Evolutionary conservation across 92 coral and sea anemone species (phyloP).

Genomic region (Actinernus sp.): DNA sequence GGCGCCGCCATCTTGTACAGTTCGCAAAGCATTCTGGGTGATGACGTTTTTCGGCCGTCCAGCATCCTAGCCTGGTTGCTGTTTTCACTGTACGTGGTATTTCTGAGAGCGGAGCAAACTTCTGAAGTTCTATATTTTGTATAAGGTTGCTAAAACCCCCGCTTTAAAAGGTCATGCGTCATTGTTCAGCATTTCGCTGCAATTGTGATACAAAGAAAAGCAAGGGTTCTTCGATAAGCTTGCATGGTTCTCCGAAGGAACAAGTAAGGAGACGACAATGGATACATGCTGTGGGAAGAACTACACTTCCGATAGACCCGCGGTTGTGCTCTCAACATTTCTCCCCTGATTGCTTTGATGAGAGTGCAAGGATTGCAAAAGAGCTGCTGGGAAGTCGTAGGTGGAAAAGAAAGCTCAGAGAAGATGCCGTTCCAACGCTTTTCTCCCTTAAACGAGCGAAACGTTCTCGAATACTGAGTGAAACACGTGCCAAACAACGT

Average conservation of each 20-base stretch:
- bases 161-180: no score
- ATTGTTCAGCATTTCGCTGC: no score
- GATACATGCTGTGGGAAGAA: slow-evolving; percentile 14
- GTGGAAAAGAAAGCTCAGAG: slow-evolving; percentile 8
- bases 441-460: slow-evolving; percentile 28
- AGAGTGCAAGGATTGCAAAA: background rate
- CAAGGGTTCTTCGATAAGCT: no score
- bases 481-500: slow-evolving; percentile 11
- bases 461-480: background rate
- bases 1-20: no score
- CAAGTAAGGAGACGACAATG: background rate
- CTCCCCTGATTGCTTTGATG: slow-evolving; percentile 6
- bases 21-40: no score
- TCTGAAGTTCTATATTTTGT: no score
- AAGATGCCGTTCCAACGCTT: slow-evolving; percentile 27
- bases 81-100: no score
- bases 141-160: no score
- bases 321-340: slow-evolving; percentile 30
- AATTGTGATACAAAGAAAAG: no score
- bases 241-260: slow-evolving; percentile 13
- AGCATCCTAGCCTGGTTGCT: no score
- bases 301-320: slow-evolving; percentile 13
- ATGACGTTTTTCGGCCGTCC: no score
- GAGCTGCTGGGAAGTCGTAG: slow-evolving; percentile 6
- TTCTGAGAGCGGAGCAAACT: no score